phyloP scores from a whole-genome alignment of 2,797 vertebrate species.

The Acanthiza pusilla region DNA sequence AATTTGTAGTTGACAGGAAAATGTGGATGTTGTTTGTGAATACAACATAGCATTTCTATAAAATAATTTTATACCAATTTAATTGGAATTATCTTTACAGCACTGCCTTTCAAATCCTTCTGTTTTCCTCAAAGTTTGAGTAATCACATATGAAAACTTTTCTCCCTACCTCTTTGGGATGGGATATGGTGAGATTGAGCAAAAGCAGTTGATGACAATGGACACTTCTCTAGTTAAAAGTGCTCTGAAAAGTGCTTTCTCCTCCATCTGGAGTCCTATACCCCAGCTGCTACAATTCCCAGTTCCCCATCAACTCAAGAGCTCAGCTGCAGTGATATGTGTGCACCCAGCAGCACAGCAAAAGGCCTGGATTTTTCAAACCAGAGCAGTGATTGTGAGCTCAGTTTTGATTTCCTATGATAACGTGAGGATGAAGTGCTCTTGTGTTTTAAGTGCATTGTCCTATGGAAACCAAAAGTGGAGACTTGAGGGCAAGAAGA shows the following conservation, averaged over 20 bases:
- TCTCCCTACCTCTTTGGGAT: not conserved
- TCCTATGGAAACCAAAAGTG: not conserved
- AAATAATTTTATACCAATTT: not conserved
- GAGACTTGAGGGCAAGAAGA: not conserved
- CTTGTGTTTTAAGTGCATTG: not conserved
- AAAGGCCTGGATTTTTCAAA: not conserved
- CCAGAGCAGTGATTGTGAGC: not conserved
- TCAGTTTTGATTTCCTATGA: not conserved
- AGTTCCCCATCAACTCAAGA: not conserved
- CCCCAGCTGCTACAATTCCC: not conserved
- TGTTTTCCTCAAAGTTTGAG: not conserved
- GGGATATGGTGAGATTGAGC: not conserved
- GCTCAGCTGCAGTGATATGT: not conserved
- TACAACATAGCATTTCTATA: rapidly evolving
- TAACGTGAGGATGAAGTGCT: not conserved
- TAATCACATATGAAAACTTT: not conserved
- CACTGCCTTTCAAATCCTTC: not conserved
- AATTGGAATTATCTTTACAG: not conserved
- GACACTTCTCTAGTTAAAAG: not conserved
- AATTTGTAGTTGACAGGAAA: not conserved
- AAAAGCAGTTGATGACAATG: not conserved
- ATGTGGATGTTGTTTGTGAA: not conserved
- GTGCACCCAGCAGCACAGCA: not conserved
- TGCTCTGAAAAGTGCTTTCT: not conserved
- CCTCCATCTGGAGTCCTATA: not conserved